phyloP scores from a whole-genome alignment of 2,113 vertebrate species.

The Glaucomys volans region DNA sequence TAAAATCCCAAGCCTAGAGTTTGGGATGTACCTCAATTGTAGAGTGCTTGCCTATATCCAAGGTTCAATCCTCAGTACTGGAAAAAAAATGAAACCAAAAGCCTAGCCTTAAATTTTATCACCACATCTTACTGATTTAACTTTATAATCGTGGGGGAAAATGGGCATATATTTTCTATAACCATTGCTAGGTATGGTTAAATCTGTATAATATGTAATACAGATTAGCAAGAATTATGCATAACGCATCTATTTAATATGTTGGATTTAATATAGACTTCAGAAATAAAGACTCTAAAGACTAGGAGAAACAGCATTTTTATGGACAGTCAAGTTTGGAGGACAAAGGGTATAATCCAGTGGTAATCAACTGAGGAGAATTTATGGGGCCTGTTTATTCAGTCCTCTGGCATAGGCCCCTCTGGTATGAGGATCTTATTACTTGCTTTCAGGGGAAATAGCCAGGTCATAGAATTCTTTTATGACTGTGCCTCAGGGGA shows the following conservation, averaged over 20 bases:
- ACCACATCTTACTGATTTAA: not conserved
- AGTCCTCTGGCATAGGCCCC: not conserved
- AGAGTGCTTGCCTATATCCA: not conserved
- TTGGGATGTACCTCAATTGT: not conserved
- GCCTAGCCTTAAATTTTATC: not conserved
- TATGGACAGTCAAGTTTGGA: not conserved
- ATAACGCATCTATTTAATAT: not conserved
- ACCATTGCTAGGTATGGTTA: not conserved
- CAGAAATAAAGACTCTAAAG: not conserved
- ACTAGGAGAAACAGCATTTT: not conserved
- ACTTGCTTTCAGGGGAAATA: not conserved
- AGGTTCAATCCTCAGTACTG: not conserved
- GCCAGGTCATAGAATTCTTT: not conserved
- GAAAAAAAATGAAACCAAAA: not conserved
- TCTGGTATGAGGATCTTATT: not conserved
- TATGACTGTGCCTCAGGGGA: not conserved
- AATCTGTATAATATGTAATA: not conserved
- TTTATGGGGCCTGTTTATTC: not conserved
- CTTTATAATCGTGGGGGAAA: not conserved
- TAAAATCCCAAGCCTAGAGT: not conserved
- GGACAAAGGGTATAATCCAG: not conserved
- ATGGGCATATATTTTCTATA: not conserved
- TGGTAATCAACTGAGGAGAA: not conserved
- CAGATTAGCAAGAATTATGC: not conserved
- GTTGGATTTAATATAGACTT: not conserved